Base-by-base conservation (phyloP, 2,888 invertebrate species). In the Toxonevra muliebris region DNA sequence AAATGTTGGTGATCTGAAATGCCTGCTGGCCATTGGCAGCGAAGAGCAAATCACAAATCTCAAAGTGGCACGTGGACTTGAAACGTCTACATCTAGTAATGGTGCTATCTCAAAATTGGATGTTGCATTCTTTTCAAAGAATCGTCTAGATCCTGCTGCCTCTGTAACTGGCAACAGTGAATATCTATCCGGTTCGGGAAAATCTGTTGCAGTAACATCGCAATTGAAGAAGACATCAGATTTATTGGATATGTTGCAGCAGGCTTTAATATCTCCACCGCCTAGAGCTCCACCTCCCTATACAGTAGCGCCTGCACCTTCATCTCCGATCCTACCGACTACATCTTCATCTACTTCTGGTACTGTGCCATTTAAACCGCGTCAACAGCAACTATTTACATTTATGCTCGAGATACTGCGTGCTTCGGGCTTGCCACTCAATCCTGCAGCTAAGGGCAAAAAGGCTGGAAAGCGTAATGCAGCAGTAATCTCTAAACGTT, bases 11-110 rank as follows among this genome's bases (percentile, higher is more conserved):
- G 87, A 89, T 77, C 80, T 88, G 5, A 86, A 88, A 75, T 87
- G 88, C 53, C 75, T 90, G 11, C 80, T 89, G 43, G 90, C 90
- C 48, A 83, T 90, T 57, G 90, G 90, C 12, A 88, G 89, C 4
- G 87, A 88, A 55, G 85, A 87, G 57, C 90, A 90, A 82, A 88
- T 90, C 42, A 84, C 86, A 17, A 84, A 87, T 69, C 78, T 90
- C 50, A 87, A 88, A 80, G 86, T 80, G 80, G 83, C 82, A 15
- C 80, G 80, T 40, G 78, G 77, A 57, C 75, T 82, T 13, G 64
- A 30, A 2, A 30, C 30, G 3, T 4, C 30, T 30, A 30, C 7
- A 30, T 30, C 66, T 20, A 40, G 52, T 12, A 45, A 57, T 59
- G n/a, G 48, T 41, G 1, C 55, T 45, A 15, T 8, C 4, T 53